Evolutionary conservation across 2,113 vertebrate species (phyloP).

Genomic region (Gadus macrocephalus): DNA sequence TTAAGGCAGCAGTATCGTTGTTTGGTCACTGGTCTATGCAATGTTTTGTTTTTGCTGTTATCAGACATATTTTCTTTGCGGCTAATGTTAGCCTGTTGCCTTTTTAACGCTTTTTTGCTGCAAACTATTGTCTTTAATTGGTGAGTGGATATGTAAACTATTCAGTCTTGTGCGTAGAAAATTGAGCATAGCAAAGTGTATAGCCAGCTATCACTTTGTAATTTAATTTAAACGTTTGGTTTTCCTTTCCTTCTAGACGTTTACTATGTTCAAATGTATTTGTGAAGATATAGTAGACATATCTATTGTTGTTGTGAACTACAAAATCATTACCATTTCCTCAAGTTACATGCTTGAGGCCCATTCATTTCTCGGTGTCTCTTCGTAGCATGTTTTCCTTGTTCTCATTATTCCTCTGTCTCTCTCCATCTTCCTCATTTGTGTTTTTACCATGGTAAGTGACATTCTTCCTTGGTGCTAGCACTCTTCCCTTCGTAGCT

Average conservation of each 20-base stretch:
- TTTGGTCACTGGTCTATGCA: too few relatives aligned
- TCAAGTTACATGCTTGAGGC: too few relatives aligned
- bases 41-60: too few relatives aligned
- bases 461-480: background rate
- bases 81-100: conserved; percentile 15
- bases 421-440: background rate
- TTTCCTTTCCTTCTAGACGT: background rate
- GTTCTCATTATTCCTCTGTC: too few relatives aligned
- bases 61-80: too few relatives aligned
- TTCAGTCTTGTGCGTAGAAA: background rate
- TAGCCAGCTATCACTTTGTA: conserved; percentile 1
- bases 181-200: conserved; percentile 1
- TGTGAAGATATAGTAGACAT: conserved; percentile 2
- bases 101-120: conserved; percentile 29
- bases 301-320: too few relatives aligned
- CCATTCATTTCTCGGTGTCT: too few relatives aligned
- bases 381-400: background rate
- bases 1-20: too few relatives aligned
- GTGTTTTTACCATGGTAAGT: background rate
- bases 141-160: conserved; percentile 50
- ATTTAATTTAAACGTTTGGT: background rate
- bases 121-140: conserved; percentile 46
- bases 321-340: too few relatives aligned
- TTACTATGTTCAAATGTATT: background rate
- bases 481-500: background rate